A percentile compares a stretch with the other conserved stretches of the same genome.
Evolutionary conservation across 2,888 invertebrate genomes (phyloP).

Genomic region (Apamea monoglypha): DNA sequence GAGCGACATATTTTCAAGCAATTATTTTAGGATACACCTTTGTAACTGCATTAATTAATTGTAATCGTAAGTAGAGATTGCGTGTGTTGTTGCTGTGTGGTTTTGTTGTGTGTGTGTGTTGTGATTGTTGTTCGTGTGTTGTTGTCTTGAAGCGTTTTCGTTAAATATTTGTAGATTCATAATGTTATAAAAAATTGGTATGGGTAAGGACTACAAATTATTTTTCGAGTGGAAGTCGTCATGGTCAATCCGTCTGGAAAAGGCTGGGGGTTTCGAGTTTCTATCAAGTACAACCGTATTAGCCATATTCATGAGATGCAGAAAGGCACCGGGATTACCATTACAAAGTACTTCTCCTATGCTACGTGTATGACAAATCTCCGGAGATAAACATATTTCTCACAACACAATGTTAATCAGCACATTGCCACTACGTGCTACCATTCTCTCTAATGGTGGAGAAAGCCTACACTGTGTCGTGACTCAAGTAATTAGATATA

Average conservation of each 20-base stretch:
- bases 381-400: neutral
- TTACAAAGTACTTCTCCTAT: neutral
- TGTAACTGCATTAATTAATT: no score
- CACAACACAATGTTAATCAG: neutral
- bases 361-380: neutral
- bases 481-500: slow-evolving; percentile 7
- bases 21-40: no score
- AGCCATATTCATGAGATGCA: neutral
- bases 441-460: neutral
- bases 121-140: no score
- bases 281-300: neutral
- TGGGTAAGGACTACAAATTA: neutral
- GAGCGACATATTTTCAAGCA: no score
- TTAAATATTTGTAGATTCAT: neutral
- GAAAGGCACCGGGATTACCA: neutral
- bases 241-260: neutral
- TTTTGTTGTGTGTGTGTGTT: no score
- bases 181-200: neutral
- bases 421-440: neutral
- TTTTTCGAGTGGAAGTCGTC: neutral
- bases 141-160: no score
- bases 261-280: neutral
- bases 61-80: no score
- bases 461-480: slow-evolving; percentile 17
- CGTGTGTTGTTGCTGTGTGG: no score